A percentile compares a stretch with the other conserved stretches of the same genome.
Evolutionary conservation across 2,113 vertebrate genomes (phyloP).

Genomic region (Chaetura pelagica): DNA sequence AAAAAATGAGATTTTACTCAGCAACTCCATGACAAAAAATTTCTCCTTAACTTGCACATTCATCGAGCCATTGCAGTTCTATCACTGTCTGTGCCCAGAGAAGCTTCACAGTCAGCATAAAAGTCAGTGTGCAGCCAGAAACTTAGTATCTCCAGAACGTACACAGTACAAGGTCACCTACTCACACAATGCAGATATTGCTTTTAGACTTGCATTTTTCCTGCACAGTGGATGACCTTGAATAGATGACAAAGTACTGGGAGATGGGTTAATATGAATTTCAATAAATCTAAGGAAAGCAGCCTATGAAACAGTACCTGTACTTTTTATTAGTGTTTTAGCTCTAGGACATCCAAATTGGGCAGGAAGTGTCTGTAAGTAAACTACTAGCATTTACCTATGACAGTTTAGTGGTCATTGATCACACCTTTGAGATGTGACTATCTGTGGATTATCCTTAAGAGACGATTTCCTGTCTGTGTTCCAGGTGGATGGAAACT

Average conservation of each 20-base stretch:
- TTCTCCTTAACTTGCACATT: background rate
- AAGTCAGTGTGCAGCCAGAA: background rate
- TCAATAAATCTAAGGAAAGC: background rate
- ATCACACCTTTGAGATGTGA: background rate
- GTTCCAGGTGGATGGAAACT: background rate
- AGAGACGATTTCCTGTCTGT: background rate
- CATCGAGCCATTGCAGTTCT: background rate
- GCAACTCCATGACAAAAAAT: background rate
- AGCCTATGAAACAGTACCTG: accelerated
- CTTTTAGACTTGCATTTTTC: background rate
- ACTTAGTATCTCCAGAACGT: background rate
- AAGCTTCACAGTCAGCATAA: background rate
- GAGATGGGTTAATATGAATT: background rate
- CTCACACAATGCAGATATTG: background rate
- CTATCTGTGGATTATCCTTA: background rate
- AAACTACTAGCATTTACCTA: background rate
- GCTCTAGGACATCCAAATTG: background rate
- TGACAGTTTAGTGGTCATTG: background rate
- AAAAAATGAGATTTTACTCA: background rate
- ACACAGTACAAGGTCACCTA: background rate
- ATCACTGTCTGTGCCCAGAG: background rate
- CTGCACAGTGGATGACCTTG: background rate
- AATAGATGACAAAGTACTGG: background rate
- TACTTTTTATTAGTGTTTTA: background rate
- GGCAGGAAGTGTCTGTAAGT: background rate